These are phyloP conservation scores for Sitta europaea DNA, from an alignment of 2,113 vertebrate species.

Conservation along the genomic window DNA sequence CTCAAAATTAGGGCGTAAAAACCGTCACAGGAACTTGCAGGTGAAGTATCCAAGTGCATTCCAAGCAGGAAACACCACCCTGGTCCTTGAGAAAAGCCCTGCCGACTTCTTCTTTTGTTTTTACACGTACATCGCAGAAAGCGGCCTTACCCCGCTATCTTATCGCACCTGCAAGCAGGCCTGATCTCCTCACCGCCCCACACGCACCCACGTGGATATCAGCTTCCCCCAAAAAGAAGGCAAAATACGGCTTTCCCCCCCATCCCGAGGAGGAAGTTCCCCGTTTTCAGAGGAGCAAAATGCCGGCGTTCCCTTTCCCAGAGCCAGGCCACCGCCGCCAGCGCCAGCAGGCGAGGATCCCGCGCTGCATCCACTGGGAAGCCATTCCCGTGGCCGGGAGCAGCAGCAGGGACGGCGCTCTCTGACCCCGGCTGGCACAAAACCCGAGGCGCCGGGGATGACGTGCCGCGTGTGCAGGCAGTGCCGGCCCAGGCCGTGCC, in stretches of 20 bases:
- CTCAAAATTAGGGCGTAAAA: neutral
- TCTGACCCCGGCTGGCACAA: neutral
- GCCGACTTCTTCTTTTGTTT: neutral
- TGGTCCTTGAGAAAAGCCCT: neutral
- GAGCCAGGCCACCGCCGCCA: neutral
- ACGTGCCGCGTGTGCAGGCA: neutral
- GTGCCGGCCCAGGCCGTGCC: neutral
- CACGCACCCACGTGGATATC: neutral
- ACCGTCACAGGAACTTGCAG: neutral
- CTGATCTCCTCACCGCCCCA: neutral
- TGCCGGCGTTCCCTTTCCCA: neutral
- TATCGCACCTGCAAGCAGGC: neutral
- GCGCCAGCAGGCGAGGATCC: neutral
- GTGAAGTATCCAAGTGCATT: neutral
- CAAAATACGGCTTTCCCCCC: neutral
- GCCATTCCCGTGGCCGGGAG: neutral
- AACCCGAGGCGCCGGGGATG: neutral
- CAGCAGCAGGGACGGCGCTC: neutral
- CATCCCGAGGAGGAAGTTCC: rapidly evolving
- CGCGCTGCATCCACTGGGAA: neutral
- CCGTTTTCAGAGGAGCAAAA: neutral
- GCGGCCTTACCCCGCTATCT: neutral
- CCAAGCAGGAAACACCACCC: neutral
- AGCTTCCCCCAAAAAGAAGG: neutral
- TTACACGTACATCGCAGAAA: rapidly evolving